phyloP scores from a whole-genome alignment of 2,888 invertebrate species.

The Tenthredo mesomela region DNA sequence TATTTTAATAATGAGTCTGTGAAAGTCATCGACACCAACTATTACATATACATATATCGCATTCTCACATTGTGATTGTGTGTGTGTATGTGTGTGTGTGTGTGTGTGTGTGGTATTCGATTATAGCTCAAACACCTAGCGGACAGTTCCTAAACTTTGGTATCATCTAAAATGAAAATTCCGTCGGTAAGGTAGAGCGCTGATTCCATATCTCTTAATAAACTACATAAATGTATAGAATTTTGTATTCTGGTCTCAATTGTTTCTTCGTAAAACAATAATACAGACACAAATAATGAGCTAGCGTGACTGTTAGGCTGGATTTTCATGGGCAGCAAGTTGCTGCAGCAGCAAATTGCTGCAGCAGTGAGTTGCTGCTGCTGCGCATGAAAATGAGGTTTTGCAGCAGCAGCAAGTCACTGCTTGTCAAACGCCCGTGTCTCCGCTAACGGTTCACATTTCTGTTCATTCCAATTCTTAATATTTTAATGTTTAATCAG shows the following conservation, averaged over 20 bases:
- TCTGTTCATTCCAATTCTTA: too few species aligned
- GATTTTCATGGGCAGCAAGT: too few species aligned
- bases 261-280: neutral
- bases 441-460: too few species aligned
- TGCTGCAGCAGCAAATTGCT: too few species aligned
- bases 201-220: neutral
- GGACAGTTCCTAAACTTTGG: neutral
- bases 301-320: too few species aligned
- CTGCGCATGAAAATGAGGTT: too few species aligned
- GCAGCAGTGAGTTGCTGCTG: too few species aligned
- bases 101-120: neutral
- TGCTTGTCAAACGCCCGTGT: too few species aligned
- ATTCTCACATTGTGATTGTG: neutral
- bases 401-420: too few species aligned
- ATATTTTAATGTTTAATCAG: too few species aligned
- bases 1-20: neutral
- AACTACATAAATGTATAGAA: too few species aligned
- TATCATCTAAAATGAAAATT: neutral
- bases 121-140: neutral
- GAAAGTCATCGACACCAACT: constrained; percentile 16
- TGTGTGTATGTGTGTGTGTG: neutral
- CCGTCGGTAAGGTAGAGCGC: neutral
- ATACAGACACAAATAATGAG: neutral
- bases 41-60: neutral
- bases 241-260: neutral